Percentiles rank a stretch among this genome's conserved stretches.
These are phyloP conservation scores for Oreocharis arfaki DNA, from an alignment of 2,113 vertebrate species.

Conservation along the genomic window DNA sequence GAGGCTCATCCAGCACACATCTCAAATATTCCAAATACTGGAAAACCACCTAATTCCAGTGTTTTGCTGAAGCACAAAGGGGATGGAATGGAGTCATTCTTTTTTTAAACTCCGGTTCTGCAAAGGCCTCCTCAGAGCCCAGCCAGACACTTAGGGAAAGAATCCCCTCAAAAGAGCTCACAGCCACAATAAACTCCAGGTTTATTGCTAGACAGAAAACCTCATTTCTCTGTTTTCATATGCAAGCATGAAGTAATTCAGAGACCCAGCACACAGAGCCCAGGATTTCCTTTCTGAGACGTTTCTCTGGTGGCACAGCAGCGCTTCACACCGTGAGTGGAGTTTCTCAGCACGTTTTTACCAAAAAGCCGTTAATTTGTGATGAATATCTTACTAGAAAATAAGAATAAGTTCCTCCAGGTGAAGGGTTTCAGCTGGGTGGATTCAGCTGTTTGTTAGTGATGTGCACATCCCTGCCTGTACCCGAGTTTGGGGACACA, in stretches of 20 bases:
- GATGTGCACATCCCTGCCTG: background rate
- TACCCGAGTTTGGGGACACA: background rate
- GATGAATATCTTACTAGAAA: background rate
- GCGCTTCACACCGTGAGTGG: accelerated
- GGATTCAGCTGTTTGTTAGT: background rate
- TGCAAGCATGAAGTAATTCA: background rate
- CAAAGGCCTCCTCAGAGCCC: background rate
- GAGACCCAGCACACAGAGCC: background rate
- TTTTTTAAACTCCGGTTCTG: background rate
- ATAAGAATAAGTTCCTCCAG: background rate
- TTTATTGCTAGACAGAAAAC: background rate
- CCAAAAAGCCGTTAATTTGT: background rate
- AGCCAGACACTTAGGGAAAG: background rate
- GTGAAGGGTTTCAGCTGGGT: background rate
- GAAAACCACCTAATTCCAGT: background rate
- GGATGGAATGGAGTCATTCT: background rate
- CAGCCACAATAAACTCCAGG: background rate
- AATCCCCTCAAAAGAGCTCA: background rate
- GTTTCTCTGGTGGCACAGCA: background rate
- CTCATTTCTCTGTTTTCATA: background rate
- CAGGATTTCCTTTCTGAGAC: background rate
- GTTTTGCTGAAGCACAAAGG: background rate
- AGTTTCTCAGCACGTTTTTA: background rate
- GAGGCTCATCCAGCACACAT: background rate
- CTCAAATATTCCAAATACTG: background rate